Evolutionary conservation across 2,888 invertebrate species (phyloP).

Genomic region (Ichneumoninae sp.): DNA sequence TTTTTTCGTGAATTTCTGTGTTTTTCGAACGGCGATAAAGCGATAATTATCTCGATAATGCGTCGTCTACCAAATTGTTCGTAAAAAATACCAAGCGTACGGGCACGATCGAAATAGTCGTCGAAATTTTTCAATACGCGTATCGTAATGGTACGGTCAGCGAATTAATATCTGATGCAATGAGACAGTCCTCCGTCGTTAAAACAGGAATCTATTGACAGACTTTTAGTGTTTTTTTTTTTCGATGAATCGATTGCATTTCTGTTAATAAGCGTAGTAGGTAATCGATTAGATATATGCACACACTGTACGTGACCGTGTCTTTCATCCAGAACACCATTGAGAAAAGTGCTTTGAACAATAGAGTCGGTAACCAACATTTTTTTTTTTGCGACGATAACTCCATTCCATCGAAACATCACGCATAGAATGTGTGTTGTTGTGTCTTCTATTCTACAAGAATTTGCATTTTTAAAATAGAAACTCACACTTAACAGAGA

Average conservation of each 20-base stretch:
- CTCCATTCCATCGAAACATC: not conserved
- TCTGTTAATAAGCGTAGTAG: not conserved
- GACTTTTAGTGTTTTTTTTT: not conserved
- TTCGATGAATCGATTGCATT: not conserved
- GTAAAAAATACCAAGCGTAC: conserved; percentile 2
- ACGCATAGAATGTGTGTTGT: not conserved
- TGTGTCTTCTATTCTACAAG: not conserved
- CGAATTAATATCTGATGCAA: not conserved
- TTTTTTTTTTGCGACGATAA: not conserved
- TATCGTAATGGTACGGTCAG: not conserved
- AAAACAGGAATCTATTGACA: not conserved
- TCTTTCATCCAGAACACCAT: not conserved
- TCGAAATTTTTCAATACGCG: not conserved
- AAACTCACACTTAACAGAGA: not conserved
- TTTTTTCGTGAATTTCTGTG: not conserved
- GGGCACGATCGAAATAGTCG: not conserved
- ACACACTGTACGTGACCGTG: not conserved
- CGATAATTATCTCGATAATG: not conserved
- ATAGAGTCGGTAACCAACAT: not conserved
- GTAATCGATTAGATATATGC: not conserved
- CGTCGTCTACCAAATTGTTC: not conserved
- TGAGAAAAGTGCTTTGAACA: not conserved
- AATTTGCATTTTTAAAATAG: not conserved
- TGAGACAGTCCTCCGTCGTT: not conserved
- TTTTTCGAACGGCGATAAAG: not conserved